Evolutionary conservation across 1,140 invertebrate species (phyloP).

Genomic region (Lasioglossum albipes): DNA sequence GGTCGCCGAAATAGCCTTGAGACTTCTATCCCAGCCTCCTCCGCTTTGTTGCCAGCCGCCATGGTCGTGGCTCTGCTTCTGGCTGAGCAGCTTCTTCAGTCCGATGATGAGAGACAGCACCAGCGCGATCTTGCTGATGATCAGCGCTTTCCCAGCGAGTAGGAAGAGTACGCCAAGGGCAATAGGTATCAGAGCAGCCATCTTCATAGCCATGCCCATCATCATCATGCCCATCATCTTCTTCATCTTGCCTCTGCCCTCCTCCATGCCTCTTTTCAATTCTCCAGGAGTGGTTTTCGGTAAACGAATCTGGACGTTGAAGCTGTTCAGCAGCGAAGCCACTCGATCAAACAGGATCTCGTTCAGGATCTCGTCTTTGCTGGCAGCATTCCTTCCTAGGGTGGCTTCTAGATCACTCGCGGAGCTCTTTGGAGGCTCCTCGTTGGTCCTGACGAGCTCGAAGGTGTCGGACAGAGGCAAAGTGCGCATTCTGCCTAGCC

Average conservation of each 20-base stretch:
- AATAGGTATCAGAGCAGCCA: slow-evolving; percentile 86
- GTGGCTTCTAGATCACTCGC: slow-evolving; percentile 85
- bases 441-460: slow-evolving; percentile 79
- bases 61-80: slow-evolving; percentile 83
- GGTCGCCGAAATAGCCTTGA: slow-evolving; percentile 70
- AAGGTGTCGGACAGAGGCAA: slow-evolving; percentile 85
- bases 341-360: slow-evolving; percentile 86
- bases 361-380: slow-evolving; percentile 84
- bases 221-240: slow-evolving; percentile 92
- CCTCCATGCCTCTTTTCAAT: slow-evolving; percentile 85
- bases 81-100: slow-evolving; percentile 87
- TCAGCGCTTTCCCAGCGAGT: slow-evolving; percentile 88
- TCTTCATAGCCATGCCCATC: slow-evolving; percentile 88
- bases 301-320: slow-evolving; percentile 87
- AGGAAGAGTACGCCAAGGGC: slow-evolving; percentile 88
- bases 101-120: slow-evolving; percentile 88
- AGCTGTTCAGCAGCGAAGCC: slow-evolving; percentile 85
- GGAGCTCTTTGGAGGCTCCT: slow-evolving; percentile 72
- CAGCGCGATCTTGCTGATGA: slow-evolving; percentile 89
- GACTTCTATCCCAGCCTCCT: slow-evolving; percentile 82
- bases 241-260: slow-evolving; percentile 90
- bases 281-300: slow-evolving; percentile 86
- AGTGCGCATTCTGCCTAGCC: slow-evolving; percentile 85
- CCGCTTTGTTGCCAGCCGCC: slow-evolving; percentile 81
- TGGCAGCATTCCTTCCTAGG: slow-evolving; percentile 83